phyloP scores from a whole-genome alignment of 2,888 invertebrate species.

The Odontocolon sp. region DNA sequence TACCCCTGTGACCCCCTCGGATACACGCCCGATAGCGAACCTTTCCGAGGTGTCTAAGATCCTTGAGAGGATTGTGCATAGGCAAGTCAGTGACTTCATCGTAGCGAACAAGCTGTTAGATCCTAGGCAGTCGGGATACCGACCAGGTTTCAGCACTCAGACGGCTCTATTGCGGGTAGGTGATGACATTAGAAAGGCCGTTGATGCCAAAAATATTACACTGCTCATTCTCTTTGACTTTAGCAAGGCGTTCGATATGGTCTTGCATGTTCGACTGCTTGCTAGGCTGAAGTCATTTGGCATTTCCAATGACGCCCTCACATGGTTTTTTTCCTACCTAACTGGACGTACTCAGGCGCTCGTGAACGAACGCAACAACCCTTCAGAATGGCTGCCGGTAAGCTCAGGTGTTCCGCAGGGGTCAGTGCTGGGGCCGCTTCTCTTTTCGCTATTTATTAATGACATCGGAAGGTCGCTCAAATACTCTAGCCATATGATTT shows the following conservation, averaged over 20 bases:
- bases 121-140: not conserved
- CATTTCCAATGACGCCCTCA: too few species aligned
- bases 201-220: not conserved
- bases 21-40: conserved; percentile 15
- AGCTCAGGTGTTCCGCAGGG: not conserved
- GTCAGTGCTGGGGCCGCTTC: not conserved
- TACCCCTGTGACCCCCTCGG: not conserved
- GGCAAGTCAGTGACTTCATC: not conserved
- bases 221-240: conserved; percentile 18
- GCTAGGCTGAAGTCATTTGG: not conserved
- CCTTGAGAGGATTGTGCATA: conserved; percentile 7
- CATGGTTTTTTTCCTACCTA: not conserved
- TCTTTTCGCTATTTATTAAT: not conserved
- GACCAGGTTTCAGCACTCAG: not conserved
- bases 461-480: not conserved
- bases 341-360: not conserved
- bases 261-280: not conserved
- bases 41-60: conserved; percentile 12
- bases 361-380: not conserved
- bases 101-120: not conserved
- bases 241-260: not conserved
- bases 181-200: not conserved
- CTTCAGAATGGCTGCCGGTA: not conserved
- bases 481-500: not conserved
- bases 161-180: conserved; percentile 2